phyloP scores from a whole-genome alignment of 2,888 invertebrate species.

The Crepidodera aurea region DNA sequence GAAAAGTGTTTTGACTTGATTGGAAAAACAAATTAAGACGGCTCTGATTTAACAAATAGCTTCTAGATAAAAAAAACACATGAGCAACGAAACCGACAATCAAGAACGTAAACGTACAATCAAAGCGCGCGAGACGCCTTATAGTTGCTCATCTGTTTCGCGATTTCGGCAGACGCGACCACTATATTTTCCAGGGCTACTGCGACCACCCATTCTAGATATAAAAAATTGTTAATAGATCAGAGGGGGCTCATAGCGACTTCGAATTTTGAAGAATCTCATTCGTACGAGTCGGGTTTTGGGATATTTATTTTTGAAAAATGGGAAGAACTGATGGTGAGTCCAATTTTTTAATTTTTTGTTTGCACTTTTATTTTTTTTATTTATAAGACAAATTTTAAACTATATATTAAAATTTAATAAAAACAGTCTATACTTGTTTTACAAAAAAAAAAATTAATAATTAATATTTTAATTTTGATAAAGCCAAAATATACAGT shows the following conservation, averaged over 20 bases:
- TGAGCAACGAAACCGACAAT: background rate
- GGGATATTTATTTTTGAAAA: background rate
- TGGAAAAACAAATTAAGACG: constrained; percentile 6
- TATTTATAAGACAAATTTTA: too few relatives aligned
- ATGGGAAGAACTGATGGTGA: constrained; percentile 10
- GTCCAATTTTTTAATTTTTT: background rate
- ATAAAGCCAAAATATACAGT: too few relatives aligned
- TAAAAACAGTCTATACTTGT: too few relatives aligned
- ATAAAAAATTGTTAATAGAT: constrained; percentile 6
- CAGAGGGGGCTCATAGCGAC: background rate
- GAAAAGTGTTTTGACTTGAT: too few relatives aligned
- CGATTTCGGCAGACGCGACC: background rate
- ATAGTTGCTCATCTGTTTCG: constrained; percentile 1
- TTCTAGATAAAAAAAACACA: constrained; percentile 6
- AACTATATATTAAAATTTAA: too few relatives aligned
- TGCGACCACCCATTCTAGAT: background rate
- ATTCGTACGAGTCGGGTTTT: background rate
- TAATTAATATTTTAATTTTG: too few relatives aligned
- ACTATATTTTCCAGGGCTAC: background rate
- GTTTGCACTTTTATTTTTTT: too few relatives aligned
- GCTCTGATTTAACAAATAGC: background rate
- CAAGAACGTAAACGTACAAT: background rate
- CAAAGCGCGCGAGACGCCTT: background rate
- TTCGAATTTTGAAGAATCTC: background rate
- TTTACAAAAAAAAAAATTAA: too few relatives aligned